These are phyloP conservation scores for Phoxinus dragarum DNA, from an alignment of 2,797 vertebrate genomes.

Conservation along the genomic window DNA sequence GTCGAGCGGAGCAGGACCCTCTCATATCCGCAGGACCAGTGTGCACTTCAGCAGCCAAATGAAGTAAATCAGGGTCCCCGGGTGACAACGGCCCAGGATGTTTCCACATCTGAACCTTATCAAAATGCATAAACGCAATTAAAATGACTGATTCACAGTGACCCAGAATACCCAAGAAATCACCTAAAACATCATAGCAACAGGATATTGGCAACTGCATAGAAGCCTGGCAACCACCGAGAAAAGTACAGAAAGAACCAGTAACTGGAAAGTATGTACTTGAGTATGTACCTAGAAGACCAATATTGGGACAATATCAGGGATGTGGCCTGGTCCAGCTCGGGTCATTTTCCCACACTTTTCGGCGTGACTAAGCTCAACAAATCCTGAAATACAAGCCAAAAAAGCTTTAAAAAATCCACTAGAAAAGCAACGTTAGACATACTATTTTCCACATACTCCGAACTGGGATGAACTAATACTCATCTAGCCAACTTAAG, in stretches of 20 bases:
- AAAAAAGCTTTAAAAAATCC: too few species aligned
- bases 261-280: neutral
- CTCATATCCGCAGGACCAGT: slow-evolving; percentile 34
- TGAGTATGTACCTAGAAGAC: neutral
- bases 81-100: slow-evolving; percentile 46
- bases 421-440: neutral
- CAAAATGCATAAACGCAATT: slow-evolving; percentile 10
- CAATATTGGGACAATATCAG: neutral
- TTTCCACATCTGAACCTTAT: slow-evolving; percentile 1
- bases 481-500: neutral
- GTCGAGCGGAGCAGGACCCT: neutral
- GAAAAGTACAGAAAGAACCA: neutral
- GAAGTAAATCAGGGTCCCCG: slow-evolving; percentile 72
- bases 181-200: neutral
- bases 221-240: neutral
- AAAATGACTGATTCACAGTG: neutral
- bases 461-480: neutral
- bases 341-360: too few species aligned
- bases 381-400: too few species aligned
- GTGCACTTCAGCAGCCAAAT: slow-evolving; percentile 66
- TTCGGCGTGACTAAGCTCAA: too few species aligned
- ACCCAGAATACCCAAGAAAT: neutral
- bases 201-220: neutral
- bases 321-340: neutral
- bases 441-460: neutral